Evolutionary conservation across 2,113 vertebrate species (phyloP), one percentile per base, ranked within the genome.

Genomic region (Cepphus grylle): DNA sequence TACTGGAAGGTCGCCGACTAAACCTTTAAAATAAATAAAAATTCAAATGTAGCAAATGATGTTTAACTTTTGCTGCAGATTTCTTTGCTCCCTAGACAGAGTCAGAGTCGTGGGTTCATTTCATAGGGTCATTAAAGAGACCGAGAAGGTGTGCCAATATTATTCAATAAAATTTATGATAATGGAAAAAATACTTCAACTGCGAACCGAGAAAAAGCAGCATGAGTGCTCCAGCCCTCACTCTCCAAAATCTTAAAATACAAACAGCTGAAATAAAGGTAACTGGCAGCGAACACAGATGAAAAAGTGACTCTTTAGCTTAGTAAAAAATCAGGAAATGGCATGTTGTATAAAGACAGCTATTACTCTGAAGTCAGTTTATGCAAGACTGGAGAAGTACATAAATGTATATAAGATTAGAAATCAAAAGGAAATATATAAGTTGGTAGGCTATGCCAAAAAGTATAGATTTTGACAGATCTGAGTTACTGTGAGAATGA

Each of bases 361-460:
- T 92, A 43, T 88, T 92, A 67, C 71, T 95, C 67, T 88, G 50
- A 94, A 86, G 50, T 78, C 67, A 63, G 23, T 81, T 93, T 86
- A 59, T 86, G n/a, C 59, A 92, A 80, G 50, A 81, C n/a, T 66
- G 23, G 21, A 94, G 47, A 66, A 65, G 40, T 63, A 61, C 40
- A 58, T 73, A 88, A 90, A 81, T 66, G 5, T 70, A 50, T 80
- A 11, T 73, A 92, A 82, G n/a, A 77, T 71, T 16, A 81, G 29
- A 90, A 95, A 93, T 86, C 53, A 95, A 92, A 92, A 81, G 42
- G 77, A 92, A 95, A 92, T 71, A 73, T 27, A 1, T 73, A 88
- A 78, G 13, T 85, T 62, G 53, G 88, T 93, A 91, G 94, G 70
- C 21, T 40, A 40, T 73, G 40, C 12, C 23, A 90, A 86, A 90